Conservation (phyloP, 2,888 invertebrate genomes). For the Sarcophaga carnaria region DNA sequence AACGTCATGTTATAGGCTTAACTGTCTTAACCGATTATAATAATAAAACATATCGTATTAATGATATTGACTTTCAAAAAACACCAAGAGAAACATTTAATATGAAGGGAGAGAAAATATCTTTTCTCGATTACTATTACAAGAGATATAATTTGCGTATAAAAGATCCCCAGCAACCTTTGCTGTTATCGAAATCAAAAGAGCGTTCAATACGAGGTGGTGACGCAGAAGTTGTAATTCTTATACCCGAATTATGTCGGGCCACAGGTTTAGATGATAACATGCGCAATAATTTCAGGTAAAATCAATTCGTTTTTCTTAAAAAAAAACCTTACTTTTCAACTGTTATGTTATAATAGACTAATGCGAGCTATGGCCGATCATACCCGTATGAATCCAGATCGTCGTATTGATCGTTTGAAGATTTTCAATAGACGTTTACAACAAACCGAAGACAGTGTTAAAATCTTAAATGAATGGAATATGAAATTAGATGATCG, state of each 20-base stretch:
- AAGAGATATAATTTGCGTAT: slow-evolving; percentile 88
- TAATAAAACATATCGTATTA: slow-evolving; percentile 85
- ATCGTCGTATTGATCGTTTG: slow-evolving; percentile 86
- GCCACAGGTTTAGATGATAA: slow-evolving; percentile 91
- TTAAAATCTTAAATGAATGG: slow-evolving; percentile 88
- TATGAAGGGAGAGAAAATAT: slow-evolving; percentile 84
- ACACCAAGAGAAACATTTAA: slow-evolving; percentile 86
- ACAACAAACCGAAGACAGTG: slow-evolving; percentile 82
- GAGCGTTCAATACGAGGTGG: slow-evolving; percentile 87
- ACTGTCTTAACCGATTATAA: slow-evolving; percentile 90
- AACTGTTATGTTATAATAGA: slow-evolving; percentile 69
- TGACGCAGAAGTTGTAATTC: slow-evolving; percentile 85
- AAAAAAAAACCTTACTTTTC: not conserved
- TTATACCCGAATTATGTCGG: slow-evolving; percentile 93
- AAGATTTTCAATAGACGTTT: slow-evolving; percentile 86
- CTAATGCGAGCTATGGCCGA: slow-evolving; percentile 87
- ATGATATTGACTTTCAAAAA: slow-evolving; percentile 87
- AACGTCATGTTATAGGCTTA: slow-evolving; percentile 82
- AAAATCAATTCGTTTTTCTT: slow-evolving; percentile 82
- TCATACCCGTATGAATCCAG: slow-evolving; percentile 91
- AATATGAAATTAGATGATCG: slow-evolving; percentile 85
- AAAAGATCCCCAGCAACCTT: slow-evolving; percentile 86
- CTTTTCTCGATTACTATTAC: slow-evolving; percentile 87
- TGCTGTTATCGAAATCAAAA: slow-evolving; percentile 87
- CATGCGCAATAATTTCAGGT: slow-evolving; percentile 85